Evolutionary conservation across 2,888 invertebrate species (phyloP).

Genomic region (Drosophila phalerata): DNA sequence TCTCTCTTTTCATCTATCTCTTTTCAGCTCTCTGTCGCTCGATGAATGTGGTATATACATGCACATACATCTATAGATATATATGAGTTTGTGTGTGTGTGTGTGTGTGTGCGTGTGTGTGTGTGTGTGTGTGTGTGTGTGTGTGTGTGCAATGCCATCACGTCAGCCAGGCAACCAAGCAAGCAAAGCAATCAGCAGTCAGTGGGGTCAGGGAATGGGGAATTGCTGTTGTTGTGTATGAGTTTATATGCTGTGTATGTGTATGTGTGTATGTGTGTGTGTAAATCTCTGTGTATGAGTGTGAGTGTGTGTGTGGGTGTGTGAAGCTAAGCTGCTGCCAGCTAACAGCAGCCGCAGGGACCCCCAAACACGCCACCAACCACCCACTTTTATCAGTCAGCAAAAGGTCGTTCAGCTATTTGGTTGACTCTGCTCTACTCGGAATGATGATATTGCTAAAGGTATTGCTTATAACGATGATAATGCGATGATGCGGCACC

Average conservation of each 20-base stretch:
- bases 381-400: conserved; percentile 80
- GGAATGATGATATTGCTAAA: conserved; percentile 9
- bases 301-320: conserved; percentile 31
- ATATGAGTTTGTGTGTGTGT: conserved; percentile 26
- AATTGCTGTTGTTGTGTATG: conserved; percentile 64
- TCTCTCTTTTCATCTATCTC: conserved; percentile 10
- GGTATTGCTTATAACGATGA: conserved; percentile 26
- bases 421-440: conserved; percentile 43
- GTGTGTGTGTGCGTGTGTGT: conserved; percentile 46
- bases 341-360: conserved; percentile 59
- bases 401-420: conserved; percentile 78
- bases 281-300: conserved; percentile 14
- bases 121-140: conserved; percentile 31
- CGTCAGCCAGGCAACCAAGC: conserved; percentile 73
- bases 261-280: conserved; percentile 22
- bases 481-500: conserved; percentile 52
- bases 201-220: conserved; percentile 69
- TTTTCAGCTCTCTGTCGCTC: conserved; percentile 5
- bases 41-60: conserved; percentile 28
- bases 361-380: conserved; percentile 52
- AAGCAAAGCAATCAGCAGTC: conserved; percentile 81
- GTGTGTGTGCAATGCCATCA: conserved; percentile 75
- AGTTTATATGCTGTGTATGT: conserved; percentile 28
- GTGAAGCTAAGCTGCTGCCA: conserved; percentile 69
- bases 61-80: conserved; percentile 20